Conservation (phyloP, 2,888 invertebrate species). For the Tinea pellionella region DNA sequence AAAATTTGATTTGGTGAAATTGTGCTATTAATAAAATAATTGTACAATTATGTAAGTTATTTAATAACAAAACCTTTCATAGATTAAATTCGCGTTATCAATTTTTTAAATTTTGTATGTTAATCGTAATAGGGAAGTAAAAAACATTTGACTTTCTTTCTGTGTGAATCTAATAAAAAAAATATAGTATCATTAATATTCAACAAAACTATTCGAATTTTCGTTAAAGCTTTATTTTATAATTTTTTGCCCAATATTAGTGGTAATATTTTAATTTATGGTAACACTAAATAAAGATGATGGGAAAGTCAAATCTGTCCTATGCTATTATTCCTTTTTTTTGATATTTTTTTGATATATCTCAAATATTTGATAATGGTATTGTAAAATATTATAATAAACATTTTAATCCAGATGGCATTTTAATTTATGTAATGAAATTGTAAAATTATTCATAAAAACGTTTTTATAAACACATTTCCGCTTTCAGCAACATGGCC, state of each 20-base stretch:
- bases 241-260: not conserved
- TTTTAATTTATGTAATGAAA: constrained; percentile 22
- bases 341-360: not conserved
- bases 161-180: no score
- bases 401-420: not conserved
- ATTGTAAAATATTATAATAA: constrained; percentile 1
- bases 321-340: constrained; percentile 8
- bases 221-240: not conserved
- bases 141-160: no score
- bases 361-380: not conserved
- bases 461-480: constrained; percentile 25
- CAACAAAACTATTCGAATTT: no score
- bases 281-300: not conserved
- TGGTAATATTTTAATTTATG: not conserved
- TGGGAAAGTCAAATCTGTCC: not conserved
- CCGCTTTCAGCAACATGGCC: constrained; percentile 66
- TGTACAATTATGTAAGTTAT: no score
- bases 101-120: no score
- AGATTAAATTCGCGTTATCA: no score
- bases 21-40: no score
- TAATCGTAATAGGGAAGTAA: no score
- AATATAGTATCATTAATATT: no score
- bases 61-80: no score
- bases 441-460: not conserved
- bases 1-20: not conserved